Base-by-base conservation (phyloP, 2,888 invertebrate genomes). In the Scaptomyza polygonia region DNA sequence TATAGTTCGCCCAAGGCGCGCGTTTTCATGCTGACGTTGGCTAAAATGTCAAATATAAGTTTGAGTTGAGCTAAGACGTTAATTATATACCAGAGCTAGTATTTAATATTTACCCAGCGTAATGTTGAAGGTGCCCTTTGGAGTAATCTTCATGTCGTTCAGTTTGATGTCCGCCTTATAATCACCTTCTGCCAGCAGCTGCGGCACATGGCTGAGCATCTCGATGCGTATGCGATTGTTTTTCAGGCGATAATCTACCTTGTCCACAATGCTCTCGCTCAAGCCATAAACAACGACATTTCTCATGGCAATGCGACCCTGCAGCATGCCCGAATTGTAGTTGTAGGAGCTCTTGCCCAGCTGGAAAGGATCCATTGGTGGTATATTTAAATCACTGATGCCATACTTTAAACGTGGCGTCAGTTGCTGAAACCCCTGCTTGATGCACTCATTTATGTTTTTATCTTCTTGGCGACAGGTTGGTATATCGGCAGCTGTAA, bases 91-190 rank as follows among this genome's bases (percentile, higher is more conserved):
- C 8, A 11, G 27, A 21, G 16, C 12, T 2, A 18, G 21, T 32
- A 27, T 30, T 21, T 39, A 7, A n/a, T 21, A n/a, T 5, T 39
- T 90, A 95, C 95, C 92, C 93, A 95, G 93, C 40, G 93, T 93
- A 3, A 93, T 90, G 81, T 93, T 93, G 82, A 94, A 94, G 32
- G 90, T 90, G 34, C 95, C 95, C 69, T 92, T 92, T 29, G 95
- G 94, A 62, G 93, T 93, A 66, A 95, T 87, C 74, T 93, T 93
- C 70, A 95, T 91, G 9, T 93, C 92, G 69, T 94, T 95, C 58
- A 95, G 92, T 36, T 92, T 91, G 12, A 95, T 95, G 65, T 94
- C 93, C 0, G 94, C 95, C 75, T 93, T 93, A 88, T 94, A 95
- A 29, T 92, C 90, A 4, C 95, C 94, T 49, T 93, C 93, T 3